Percentiles rank a stretch among this genome's conserved stretches.
These are phyloP conservation scores for Crax fasciolata DNA, from an alignment of 2,797 vertebrate species.

Conservation along the genomic window DNA sequence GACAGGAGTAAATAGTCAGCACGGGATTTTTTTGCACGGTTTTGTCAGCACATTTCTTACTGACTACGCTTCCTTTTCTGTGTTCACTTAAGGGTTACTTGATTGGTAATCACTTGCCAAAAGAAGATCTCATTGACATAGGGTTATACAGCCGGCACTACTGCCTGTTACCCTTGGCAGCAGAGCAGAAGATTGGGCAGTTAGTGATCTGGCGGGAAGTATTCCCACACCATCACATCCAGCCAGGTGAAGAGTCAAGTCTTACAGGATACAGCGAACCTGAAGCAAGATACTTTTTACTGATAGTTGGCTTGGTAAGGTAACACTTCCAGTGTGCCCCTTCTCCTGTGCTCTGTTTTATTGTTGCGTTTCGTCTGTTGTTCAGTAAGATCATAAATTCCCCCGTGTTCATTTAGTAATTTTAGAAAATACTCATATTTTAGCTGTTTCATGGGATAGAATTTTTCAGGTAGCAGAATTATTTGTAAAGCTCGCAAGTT, in stretches of 20 bases:
- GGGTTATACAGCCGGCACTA: constrained; percentile 93
- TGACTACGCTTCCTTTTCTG: constrained; percentile 11
- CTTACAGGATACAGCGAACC: constrained; percentile 80
- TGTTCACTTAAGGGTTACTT: constrained; percentile 90
- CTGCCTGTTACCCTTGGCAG: constrained; percentile 90
- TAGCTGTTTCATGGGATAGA: background rate
- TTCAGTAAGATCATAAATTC: background rate
- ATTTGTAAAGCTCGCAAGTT: background rate
- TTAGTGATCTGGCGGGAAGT: constrained; percentile 96
- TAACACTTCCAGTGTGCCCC: accelerated
- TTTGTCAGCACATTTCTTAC: background rate
- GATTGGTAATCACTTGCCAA: constrained; percentile 93
- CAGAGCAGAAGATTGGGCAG: constrained; percentile 90
- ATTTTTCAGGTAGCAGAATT: background rate
- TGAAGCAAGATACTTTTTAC: constrained; percentile 91
- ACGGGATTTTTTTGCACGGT: background rate
- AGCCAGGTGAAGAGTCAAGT: constrained; percentile 7
- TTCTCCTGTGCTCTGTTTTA: background rate
- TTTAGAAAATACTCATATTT: background rate
- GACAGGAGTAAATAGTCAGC: background rate
- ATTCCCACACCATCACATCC: constrained; percentile 87
- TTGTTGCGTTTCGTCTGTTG: background rate
- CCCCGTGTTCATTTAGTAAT: background rate
- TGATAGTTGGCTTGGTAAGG: constrained; percentile 95
- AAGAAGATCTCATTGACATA: constrained; percentile 92